Percentiles rank a stretch among this genome's conserved stretches.
These are phyloP conservation scores for Zaprionus tsacasi DNA, from an alignment of 1,140 invertebrate genomes.

Conservation along the genomic window DNA sequence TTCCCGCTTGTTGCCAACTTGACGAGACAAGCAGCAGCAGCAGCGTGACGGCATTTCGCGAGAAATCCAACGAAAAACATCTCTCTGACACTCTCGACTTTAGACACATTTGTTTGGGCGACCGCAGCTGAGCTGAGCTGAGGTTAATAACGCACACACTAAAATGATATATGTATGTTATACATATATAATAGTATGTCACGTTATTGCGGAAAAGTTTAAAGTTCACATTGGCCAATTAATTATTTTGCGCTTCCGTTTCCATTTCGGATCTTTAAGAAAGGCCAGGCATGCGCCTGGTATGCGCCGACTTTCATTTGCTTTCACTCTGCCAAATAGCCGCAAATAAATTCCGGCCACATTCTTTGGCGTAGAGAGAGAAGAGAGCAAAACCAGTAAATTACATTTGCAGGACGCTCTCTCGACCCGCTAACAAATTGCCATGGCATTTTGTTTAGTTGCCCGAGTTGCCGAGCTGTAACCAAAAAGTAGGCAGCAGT, in stretches of 20 bases:
- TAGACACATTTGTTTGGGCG: conserved; percentile 48
- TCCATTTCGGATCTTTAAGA: conserved; percentile 21
- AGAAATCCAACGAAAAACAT: conserved; percentile 37
- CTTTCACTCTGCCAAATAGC: conserved; percentile 59
- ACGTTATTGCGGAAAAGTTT: conserved; percentile 12
- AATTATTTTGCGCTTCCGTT: neutral
- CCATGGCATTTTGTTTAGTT: conserved; percentile 47
- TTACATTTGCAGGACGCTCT: conserved; percentile 56
- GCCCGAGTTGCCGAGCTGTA: conserved; percentile 9
- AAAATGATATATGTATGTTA: neutral
- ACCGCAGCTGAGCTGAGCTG: conserved; percentile 30
- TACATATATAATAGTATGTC: neutral
- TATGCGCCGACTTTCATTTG: conserved; percentile 44
- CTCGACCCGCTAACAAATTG: conserved; percentile 59
- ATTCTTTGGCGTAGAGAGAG: conserved; percentile 31
- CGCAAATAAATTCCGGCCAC: conserved; percentile 61
- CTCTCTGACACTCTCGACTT: conserved; percentile 43
- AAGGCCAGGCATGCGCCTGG: conserved; percentile 19
- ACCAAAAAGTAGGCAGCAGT: conserved; percentile 52
- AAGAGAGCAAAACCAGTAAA: conserved; percentile 50
- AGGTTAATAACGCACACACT: conserved; percentile 25
- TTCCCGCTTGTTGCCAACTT: conserved; percentile 59
- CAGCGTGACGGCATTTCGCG: conserved; percentile 39
- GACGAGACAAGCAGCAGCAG: conserved; percentile 21
- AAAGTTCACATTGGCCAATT: conserved; percentile 32